A percentile compares a stretch with the other conserved stretches of the same genome.
Conservation (phyloP, 2,888 invertebrate genomes). For the Altica lythri region DNA sequence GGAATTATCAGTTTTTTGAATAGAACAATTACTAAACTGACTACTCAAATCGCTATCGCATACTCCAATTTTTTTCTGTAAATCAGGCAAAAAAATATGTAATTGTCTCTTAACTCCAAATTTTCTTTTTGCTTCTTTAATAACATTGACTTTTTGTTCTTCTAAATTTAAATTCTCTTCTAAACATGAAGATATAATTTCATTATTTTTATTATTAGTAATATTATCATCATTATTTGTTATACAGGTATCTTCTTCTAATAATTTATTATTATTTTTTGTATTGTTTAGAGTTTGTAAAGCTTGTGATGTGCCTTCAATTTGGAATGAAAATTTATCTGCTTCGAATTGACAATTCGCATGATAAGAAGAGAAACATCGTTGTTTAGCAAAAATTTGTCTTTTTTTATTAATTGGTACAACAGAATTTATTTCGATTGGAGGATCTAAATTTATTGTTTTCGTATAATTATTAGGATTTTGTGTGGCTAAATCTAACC, state of each 20-base stretch:
- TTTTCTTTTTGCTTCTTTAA: conserved; percentile 13
- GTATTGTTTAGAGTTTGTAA: conserved; percentile 7
- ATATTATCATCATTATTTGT: conserved; percentile 9
- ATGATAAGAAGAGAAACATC: conserved; percentile 18
- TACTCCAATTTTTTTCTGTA: conserved; percentile 60
- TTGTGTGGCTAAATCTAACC: conserved; percentile 73
- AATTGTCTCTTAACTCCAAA: conserved; percentile 62
- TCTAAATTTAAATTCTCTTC: conserved; percentile 33
- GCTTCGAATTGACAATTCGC: neutral
- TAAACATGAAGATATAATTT: conserved; percentile 37
- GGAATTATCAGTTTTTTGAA: conserved; percentile 22
- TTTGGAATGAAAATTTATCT: conserved; percentile 11
- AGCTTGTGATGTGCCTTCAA: conserved; percentile 23
- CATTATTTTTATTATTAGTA: neutral
- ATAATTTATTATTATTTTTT: neutral
- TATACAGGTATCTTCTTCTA: neutral
- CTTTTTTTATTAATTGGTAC: conserved; percentile 14
- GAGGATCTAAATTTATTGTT: conserved; percentile 6
- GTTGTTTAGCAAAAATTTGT: conserved; percentile 17
- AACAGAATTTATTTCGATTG: conserved; percentile 4
- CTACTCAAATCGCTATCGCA: conserved; percentile 48
- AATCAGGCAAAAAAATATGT: conserved; percentile 75
- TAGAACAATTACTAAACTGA: conserved; percentile 40
- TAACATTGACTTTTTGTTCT: too few species aligned
- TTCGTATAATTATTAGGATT: conserved; percentile 29